Base-by-base conservation (phyloP, 2,113 vertebrate species). In the Pavo muticus region DNA sequence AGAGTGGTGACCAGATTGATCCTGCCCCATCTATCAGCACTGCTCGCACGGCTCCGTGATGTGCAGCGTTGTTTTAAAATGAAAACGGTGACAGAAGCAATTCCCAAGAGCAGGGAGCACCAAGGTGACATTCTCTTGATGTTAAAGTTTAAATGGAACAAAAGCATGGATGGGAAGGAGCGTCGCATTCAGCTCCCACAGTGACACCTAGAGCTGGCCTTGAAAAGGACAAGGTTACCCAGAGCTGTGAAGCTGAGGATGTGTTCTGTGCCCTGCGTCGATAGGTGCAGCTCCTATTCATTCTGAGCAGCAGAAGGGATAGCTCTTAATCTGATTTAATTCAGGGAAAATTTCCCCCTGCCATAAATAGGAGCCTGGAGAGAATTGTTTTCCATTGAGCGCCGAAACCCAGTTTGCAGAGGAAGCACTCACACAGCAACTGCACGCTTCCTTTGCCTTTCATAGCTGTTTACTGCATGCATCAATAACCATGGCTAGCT, bases 51-150 rank as follows among this genome's bases (percentile, higher is more conserved):
- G 2, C 74, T 93, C 86, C 57, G 70, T 27, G 61, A 45, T 2
- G 1, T 56, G 61, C 79, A 18, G 71, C 8, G 76, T 87, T 67
- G 10, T 81, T 94, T 91, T 32, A 73, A 93, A 93, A 88, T 87
- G 93, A 88, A 92, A 95, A 79, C 15, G 48, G 91, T 84, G 95
- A 65, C 92, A 91, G 93, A 74, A 96, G 83, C 95, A 95, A 92
- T 89, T 95, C 91, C 76, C 74, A 74, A 78, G 93, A 87, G 93
- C 83, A 60, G 80, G 70, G 96, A 96, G 90, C 80, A 88, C 60
- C 87, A 92, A 94, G 93, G 91, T 97, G 92, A 96, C 95, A 95
- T 96, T 97, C 96, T 85, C 93, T 86, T 82, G 88, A 70, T 92
- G 94, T 87, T 88, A 52, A 94, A 95, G 95, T 97, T 96, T 91